Evolutionary conservation across 2,797 vertebrate genomes (phyloP), one percentile per base, ranked within the genome.

Genomic region (Lepilemur ruficaudatus): DNA sequence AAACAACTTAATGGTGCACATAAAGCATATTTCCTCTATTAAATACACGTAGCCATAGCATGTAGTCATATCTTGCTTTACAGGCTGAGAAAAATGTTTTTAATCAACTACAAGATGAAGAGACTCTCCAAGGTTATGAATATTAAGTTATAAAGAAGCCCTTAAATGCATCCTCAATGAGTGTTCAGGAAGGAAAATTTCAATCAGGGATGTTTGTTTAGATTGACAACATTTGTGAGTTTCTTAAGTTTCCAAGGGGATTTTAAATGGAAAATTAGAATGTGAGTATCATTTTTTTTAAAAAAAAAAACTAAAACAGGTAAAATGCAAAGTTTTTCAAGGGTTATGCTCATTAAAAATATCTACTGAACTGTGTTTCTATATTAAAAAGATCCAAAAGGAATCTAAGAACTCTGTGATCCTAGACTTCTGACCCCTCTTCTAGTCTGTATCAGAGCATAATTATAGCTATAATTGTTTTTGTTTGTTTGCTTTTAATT

Each of bases 1-100:
- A 98, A 99, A 99, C 97, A 98, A 98, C 98, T 98, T 98, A 99
- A 99, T 98, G 98, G 98, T 98, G 95, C 96, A 92, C 97, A 94
- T 96, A 98, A 98, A 98, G 96, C 96, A 96, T 98, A 98, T 98
- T 98, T 98, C 95, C 97, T 98, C 90, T 97, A 85, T 98, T 98
- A 98, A 98, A 98, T 98, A 98, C 97, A 98, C 98, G 98, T 82
- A 98, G 98, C 95, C 97, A 98, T 88, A 98, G 97, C 94, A 98
- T 96, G 85, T 93, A 98, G 89, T 97, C 90, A 88, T 95, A 97
- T 97, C 93, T 98, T 98, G 97, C 97, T 98, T 98, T 97, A 96
- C 43, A 48, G 92, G 84, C 79, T 98, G 94, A 98, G 98, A 98
- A 98, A 98, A 98, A 97, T 97, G 95, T 93, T 98, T 98, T 98